Base-by-base conservation (phyloP, 2,888 invertebrate species). In the Zygothrica quintamaculata region DNA sequence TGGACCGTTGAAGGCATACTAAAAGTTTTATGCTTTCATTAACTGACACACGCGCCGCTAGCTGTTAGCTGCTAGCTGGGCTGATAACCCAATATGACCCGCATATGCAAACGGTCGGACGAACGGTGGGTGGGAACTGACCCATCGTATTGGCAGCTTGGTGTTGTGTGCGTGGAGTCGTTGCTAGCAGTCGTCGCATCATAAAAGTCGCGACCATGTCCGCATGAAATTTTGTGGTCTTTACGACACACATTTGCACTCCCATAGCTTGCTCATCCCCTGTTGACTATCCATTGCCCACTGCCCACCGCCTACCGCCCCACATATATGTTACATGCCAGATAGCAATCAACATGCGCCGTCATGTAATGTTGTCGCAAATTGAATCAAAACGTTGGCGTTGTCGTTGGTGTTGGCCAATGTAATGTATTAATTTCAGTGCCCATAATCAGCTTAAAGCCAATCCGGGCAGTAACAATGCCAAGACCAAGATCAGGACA, bases 1-100 rank as follows among this genome's bases (percentile, higher is more conserved):
- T 31, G 44, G 55, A 12, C 46, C 62, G 43, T 64, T 77, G 76
- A 75, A 70, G 73, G 70, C 59, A 33, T 65, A 75, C 73, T 84
- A 84, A 84, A 84, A 85, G 62, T 84, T 85, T 84, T 85, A 85
- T 75, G 77, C 77, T 77, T 85, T 82, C 82, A 84, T 82, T 82
- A 82, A 77, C 79, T 79, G 60, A 43, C 65, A 57, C 65, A 44
- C 64, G 57, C 51, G 57, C 61, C 53, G 53, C 47, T 22, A 22
- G 18, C 18, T 5, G 18, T 5, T 22, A 22, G 18, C 18, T 5
- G 18, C 18, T 22, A 2, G 59, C 42, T 34, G 26, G 58, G 55
- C 65, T 72, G 74, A 72, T 75, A 78, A 74, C 74, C 74, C 72
- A 50, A 77, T 75, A 75, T 74, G 66, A 75, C 67, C 74, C 65